Evolutionary conservation across 2,113 vertebrate genomes (phyloP).

Genomic region (Epinephelus moara): DNA sequence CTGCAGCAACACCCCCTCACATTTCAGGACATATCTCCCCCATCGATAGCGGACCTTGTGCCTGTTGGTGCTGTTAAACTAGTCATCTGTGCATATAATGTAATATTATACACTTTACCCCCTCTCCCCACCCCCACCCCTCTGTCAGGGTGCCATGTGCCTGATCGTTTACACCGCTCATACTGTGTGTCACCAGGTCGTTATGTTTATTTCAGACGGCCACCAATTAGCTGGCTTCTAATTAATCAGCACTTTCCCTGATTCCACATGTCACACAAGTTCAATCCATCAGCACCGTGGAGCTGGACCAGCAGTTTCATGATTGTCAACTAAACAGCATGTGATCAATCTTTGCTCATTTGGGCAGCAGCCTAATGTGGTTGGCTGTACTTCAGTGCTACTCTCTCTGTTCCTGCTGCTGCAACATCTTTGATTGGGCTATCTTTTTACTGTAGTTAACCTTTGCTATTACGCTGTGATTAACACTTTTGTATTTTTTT

Average conservation of each 20-base stretch:
- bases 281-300: conserved; percentile 45
- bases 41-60: neutral
- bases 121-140: neutral
- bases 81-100: conserved; percentile 46
- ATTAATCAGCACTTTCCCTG: conserved; percentile 81
- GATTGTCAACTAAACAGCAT: conserved; percentile 18
- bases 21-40: conserved; percentile 31
- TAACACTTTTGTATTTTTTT: too few relatives aligned
- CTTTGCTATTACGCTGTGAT: neutral
- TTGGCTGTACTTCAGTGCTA: neutral
- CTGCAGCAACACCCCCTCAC: neutral
- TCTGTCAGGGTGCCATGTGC: conserved; percentile 71
- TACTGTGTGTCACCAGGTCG: conserved; percentile 83
- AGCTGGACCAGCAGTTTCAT: conserved; percentile 12
- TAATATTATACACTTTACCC: conserved; percentile 43
- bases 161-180: conserved; percentile 80
- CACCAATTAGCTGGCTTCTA: conserved; percentile 77
- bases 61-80: conserved; percentile 27
- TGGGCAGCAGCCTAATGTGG: conserved; percentile 9
- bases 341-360: conserved; percentile 39
- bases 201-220: conserved; percentile 81
- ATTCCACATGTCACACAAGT: conserved; percentile 60
- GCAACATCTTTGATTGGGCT: neutral
- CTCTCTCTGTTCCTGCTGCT: conserved; percentile 7
- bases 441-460: neutral